Base-by-base conservation (phyloP, 1,140 invertebrate species). In the Apis florea region DNA sequence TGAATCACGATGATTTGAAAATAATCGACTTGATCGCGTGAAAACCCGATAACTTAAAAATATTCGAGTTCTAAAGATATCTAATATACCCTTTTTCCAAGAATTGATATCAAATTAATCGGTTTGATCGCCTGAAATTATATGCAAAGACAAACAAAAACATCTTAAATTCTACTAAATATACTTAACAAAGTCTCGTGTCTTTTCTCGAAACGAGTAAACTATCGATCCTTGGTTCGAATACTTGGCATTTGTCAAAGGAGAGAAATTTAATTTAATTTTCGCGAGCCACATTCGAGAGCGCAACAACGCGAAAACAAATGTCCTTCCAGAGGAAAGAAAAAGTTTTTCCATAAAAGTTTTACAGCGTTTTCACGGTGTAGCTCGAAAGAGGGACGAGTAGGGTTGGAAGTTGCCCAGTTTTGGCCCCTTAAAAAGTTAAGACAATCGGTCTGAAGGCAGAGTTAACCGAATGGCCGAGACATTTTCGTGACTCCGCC, bases 271-370 rank as follows among this genome's bases (percentile, higher is more conserved):
- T 56, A 40, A 76, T 76, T 76, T 19, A 54, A 2, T 24, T n/a
- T 51, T 26, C 26, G n/a, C 26, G n/a, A 10, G 5, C 21, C 47
- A 51, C 13, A 19, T 40, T 40, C 47, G n/a, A 51, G 17, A 17
- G 47, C 24, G 24, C 40, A 9, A 15, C 24, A 31, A n/a, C 67
- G 47, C 40, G 51, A 47, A 40, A 79, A 71, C 40, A 71, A 79
- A 56, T 54, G 47, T 53, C 1, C 24, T n/a, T 13, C 15, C 13
- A 26, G 6, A 61, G 6, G 15, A 2, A 61, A 61, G 59, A 8
- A 13, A 61, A 61, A 61, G n/a, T 61, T 61, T 61, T 61, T 61
- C 24, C 59, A 61, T 61, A 26, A 61, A 79, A 79, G 67, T 71
- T 79, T 26, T 40, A 12, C 5, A 40, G 31, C 31, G 31, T 40